A percentile compares a stretch with the other conserved stretches of the same genome.
phyloP scores from a whole-genome alignment of 1,140 invertebrate genomes.

The Hypothenemus hampei region DNA sequence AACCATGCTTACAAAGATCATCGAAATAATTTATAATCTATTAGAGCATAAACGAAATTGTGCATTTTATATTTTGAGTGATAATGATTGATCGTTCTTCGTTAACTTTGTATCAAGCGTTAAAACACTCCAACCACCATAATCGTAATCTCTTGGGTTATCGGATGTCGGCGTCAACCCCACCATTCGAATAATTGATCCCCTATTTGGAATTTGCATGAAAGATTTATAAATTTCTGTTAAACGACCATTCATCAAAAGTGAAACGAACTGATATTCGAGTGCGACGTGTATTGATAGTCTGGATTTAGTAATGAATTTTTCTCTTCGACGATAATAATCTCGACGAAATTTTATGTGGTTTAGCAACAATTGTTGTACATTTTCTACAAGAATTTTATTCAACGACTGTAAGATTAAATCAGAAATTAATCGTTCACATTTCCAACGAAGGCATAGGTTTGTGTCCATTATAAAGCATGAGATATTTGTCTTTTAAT shows the following conservation, averaged over 20 bases:
- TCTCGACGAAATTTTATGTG: background rate
- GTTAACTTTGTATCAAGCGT: background rate
- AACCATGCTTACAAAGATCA: no score
- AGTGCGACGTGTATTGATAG: slow-evolving; percentile 13
- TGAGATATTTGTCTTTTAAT: no score
- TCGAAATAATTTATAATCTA: no score
- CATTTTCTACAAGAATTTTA: no score
- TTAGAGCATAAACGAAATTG: no score
- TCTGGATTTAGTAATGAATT: background rate
- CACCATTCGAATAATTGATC: slow-evolving; percentile 23
- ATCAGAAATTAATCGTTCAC: no score
- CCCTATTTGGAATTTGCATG: slow-evolving; percentile 7
- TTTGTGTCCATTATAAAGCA: no score
- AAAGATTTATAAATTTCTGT: slow-evolving; percentile 24
- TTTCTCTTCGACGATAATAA: slow-evolving; percentile 1
- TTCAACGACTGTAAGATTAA: no score
- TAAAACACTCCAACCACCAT: slow-evolving; percentile 7
- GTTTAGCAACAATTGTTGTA: no score
- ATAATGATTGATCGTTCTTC: slow-evolving; percentile 10
- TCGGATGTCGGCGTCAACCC: slow-evolving; percentile 10
- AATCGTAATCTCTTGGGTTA: slow-evolving; percentile 17
- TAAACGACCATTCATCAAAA: slow-evolving; percentile 19
- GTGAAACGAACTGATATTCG: slow-evolving; percentile 12
- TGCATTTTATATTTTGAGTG: no score
- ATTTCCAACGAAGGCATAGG: no score